phyloP scores from a whole-genome alignment of 2,113 vertebrate genomes.

The Hypanus sabinus region DNA sequence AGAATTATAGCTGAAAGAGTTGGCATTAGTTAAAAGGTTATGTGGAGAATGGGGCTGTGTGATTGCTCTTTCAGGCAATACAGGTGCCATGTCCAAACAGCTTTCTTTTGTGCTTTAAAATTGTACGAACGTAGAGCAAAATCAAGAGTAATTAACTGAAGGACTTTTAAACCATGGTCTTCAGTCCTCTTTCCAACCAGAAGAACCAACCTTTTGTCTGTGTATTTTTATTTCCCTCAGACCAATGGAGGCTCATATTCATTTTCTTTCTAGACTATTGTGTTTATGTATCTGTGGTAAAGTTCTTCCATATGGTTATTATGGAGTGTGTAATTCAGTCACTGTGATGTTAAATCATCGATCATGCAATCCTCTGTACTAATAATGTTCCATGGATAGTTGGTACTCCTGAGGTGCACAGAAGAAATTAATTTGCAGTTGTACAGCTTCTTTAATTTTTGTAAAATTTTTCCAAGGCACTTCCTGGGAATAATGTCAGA shows the following conservation, averaged over 20 bases:
- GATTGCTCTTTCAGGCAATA: not conserved
- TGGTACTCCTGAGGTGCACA: not conserved
- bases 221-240: not conserved
- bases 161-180: not conserved
- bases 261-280: not conserved
- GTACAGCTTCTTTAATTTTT: not conserved
- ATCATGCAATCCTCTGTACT: not conserved
- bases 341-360: not conserved
- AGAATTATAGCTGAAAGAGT: not conserved
- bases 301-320: not conserved
- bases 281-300: not conserved
- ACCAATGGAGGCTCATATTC: not conserved
- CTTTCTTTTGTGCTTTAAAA: not conserved
- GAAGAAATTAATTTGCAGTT: not conserved
- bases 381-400: not conserved
- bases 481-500: not conserved
- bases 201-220: not conserved
- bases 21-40: not conserved
- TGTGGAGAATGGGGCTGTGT: not conserved
- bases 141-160: not conserved
- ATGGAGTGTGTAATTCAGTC: not conserved
- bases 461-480: not conserved
- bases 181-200: not conserved
- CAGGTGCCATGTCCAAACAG: not conserved
- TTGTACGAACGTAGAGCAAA: not conserved